These are phyloP conservation scores for Muschampia plurimacula DNA, from an alignment of 2,888 invertebrate species.

Conservation along the genomic window DNA sequence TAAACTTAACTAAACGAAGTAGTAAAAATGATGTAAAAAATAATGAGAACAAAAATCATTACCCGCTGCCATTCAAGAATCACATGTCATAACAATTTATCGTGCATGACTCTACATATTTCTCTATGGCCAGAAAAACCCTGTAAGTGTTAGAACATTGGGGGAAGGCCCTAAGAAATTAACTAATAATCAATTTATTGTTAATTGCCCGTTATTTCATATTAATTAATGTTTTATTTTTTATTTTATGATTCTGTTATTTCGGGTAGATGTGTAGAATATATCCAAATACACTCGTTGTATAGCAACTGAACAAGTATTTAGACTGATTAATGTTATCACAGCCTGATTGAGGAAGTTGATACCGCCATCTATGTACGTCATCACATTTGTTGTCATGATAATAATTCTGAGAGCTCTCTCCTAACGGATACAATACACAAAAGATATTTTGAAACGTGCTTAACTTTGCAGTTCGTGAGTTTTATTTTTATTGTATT, in stretches of 20 bases:
- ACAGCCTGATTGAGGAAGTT: constrained; percentile 18
- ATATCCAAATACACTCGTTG: not conserved
- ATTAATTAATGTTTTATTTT: not conserved
- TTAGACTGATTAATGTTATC: constrained; percentile 19
- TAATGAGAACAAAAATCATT: too few species aligned
- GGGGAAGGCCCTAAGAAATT: not conserved
- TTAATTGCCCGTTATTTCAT: not conserved
- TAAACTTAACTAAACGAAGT: too few species aligned
- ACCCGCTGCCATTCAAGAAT: too few species aligned
- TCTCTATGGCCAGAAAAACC: not conserved
- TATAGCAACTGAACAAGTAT: not conserved
- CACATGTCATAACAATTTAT: too few species aligned
- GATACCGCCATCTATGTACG: constrained; percentile 8
- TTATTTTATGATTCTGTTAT: too few species aligned
- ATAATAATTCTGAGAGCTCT: constrained; percentile 5
- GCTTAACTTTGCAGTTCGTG: too few species aligned
- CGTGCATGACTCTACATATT: not conserved
- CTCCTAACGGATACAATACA: not conserved
- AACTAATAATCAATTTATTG: not conserved
- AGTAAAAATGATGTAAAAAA: too few species aligned
- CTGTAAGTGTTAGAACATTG: not conserved
- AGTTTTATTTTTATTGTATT: too few species aligned
- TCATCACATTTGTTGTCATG: constrained; percentile 6
- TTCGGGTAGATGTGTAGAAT: not conserved
- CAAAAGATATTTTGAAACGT: too few species aligned